These are phyloP conservation scores for Catharus fuscescens DNA, from an alignment of 2,113 vertebrate genomes.

Conservation along the genomic window DNA sequence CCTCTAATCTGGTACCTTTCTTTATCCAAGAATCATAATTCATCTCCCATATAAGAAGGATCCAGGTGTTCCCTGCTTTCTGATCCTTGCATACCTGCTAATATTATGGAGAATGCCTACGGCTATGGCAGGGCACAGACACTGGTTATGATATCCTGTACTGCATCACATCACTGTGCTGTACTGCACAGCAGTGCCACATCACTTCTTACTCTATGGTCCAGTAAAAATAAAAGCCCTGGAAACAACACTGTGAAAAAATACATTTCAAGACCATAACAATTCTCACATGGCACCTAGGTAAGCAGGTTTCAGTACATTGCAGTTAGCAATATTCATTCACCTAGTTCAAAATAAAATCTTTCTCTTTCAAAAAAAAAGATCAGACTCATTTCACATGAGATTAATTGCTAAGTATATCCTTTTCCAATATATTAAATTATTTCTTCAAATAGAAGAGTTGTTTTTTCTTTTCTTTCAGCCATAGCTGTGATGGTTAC, in stretches of 20 bases:
- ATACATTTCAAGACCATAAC: not conserved
- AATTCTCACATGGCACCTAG: not conserved
- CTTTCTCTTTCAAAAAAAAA: not conserved
- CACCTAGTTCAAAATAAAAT: not conserved
- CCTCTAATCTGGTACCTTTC: not conserved
- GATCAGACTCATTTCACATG: not conserved
- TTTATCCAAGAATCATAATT: not conserved
- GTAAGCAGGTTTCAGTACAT: not conserved
- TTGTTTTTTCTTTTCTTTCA: not conserved
- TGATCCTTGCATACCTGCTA: rapidly evolving
- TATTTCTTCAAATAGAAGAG: not conserved
- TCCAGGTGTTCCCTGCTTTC: not conserved
- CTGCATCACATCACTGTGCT: not conserved
- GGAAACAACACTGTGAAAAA: not conserved
- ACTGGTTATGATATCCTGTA: not conserved
- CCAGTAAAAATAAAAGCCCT: not conserved
- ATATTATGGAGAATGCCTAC: not conserved
- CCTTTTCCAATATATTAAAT: not conserved
- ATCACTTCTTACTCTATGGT: too few species aligned
- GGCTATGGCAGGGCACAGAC: not conserved
- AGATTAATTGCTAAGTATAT: not conserved
- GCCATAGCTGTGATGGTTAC: not conserved
- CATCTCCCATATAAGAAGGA: not conserved
- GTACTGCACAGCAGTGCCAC: not conserved
- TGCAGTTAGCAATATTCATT: not conserved